A percentile compares a stretch with the other conserved stretches of the same genome.
phyloP scores from a whole-genome alignment of 2,113 vertebrate genomes.

The Eclectus roratus region DNA sequence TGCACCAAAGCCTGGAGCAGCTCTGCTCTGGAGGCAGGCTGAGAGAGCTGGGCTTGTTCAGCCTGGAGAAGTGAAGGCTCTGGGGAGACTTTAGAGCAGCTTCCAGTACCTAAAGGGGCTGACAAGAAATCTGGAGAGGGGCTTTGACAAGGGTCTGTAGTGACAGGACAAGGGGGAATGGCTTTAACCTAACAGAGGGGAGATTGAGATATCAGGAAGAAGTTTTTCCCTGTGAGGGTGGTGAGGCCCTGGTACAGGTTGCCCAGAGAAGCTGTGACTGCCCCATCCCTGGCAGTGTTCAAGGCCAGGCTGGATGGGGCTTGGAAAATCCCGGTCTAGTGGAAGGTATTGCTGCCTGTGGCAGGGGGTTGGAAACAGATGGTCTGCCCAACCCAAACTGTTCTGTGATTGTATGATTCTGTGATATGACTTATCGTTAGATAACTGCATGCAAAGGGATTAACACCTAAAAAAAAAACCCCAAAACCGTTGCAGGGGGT shows the following conservation, averaged over 20 bases:
- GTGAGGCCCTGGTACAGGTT: background rate
- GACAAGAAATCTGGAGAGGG: background rate
- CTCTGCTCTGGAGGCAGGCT: background rate
- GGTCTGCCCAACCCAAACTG: too few species aligned
- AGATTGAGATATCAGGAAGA: background rate
- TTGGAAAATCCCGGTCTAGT: background rate
- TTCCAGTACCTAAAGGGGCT: background rate
- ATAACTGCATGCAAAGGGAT: too few species aligned
- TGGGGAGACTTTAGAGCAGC: background rate
- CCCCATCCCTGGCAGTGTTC: background rate
- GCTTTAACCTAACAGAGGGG: background rate
- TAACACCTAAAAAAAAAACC: too few species aligned
- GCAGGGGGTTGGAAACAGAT: background rate
- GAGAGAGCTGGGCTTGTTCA: background rate
- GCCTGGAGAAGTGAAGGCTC: background rate
- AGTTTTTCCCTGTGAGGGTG: background rate
- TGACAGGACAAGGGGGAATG: background rate
- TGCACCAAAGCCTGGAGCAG: background rate
- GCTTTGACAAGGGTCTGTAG: background rate
- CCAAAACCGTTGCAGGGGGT: background rate
- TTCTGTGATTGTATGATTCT: too few species aligned
- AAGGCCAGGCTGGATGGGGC: background rate
- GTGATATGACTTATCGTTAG: too few species aligned
- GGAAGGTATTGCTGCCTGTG: background rate
- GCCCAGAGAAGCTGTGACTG: background rate